These are phyloP conservation scores for Psittacula cyanocephala DNA, from an alignment of 2,113 vertebrate genomes.

Conservation along the genomic window DNA sequence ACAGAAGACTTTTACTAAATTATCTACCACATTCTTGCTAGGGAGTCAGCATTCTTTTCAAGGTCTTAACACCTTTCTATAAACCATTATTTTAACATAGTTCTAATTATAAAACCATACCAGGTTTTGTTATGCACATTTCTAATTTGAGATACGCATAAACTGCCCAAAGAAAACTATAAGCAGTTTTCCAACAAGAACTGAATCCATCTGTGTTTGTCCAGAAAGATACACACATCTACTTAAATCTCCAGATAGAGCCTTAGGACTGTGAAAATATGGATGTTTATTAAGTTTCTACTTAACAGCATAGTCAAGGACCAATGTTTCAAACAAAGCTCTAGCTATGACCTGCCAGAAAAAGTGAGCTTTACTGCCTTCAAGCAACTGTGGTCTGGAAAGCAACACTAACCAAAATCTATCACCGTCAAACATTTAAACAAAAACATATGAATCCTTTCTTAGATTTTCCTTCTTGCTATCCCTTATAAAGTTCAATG, in stretches of 20 bases:
- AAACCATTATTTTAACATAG: neutral
- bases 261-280: conserved; percentile 21
- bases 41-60: neutral
- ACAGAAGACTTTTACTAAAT: neutral
- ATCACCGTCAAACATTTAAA: neutral
- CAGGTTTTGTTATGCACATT: neutral
- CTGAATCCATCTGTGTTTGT: neutral
- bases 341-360: conserved; percentile 26
- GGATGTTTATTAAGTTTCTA: conserved; percentile 35
- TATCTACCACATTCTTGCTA: neutral
- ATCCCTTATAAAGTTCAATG: neutral
- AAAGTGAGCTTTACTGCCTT: conserved; percentile 40
- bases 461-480: conserved; percentile 26
- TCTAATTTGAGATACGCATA: neutral
- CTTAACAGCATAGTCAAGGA: conserved; percentile 1
- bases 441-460: conserved; percentile 15
- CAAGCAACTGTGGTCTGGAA: conserved; percentile 29
- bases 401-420: conserved; percentile 5
- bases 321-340: conserved; percentile 19
- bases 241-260: neutral
- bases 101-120: neutral
- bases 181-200: neutral
- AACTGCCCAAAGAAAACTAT: neutral
- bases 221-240: neutral
- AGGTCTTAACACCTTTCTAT: neutral